These are phyloP conservation scores for Ammodytes dubius DNA, from an alignment of 2,113 vertebrate genomes.

Conservation along the genomic window DNA sequence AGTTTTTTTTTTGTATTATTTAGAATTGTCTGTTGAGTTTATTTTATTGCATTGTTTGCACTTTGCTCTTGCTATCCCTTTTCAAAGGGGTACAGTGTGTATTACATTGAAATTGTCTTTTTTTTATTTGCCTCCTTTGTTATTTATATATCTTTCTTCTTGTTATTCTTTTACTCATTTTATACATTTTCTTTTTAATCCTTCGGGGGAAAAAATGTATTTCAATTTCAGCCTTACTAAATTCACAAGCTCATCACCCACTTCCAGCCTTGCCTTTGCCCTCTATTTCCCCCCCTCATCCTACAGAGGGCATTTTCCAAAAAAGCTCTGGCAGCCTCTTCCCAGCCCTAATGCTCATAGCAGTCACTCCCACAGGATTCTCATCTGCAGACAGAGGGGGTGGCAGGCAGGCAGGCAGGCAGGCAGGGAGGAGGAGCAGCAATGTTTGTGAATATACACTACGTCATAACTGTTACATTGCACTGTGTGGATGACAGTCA, in stretches of 20 bases:
- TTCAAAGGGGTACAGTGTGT: no score
- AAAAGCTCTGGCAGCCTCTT: conserved; percentile 25
- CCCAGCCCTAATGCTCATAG: conserved; percentile 8
- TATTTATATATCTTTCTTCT: not conserved
- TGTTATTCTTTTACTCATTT: not conserved
- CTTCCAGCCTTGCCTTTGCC: conserved; percentile 1
- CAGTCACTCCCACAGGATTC: conserved; percentile 39
- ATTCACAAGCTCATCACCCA: not conserved
- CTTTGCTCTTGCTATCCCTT: no score
- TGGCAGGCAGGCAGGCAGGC: not conserved
- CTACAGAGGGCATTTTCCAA: conserved; percentile 9
- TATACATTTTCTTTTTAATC: no score
- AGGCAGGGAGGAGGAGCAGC: not conserved
- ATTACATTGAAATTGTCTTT: no score
- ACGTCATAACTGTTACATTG: conserved; percentile 35
- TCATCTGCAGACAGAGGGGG: conserved; percentile 10
- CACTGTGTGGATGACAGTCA: not conserved
- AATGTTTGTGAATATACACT: conserved; percentile 10
- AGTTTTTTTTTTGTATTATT: no score
- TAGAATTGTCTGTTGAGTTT: no score
- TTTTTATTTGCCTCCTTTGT: no score
- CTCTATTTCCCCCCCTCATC: not conserved
- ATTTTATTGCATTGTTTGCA: no score
- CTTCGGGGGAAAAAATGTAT: no score
- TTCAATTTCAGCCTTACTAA: not conserved